Base-by-base conservation (phyloP, 2,113 vertebrate genomes). In the Paedocypris sp. region DNA sequence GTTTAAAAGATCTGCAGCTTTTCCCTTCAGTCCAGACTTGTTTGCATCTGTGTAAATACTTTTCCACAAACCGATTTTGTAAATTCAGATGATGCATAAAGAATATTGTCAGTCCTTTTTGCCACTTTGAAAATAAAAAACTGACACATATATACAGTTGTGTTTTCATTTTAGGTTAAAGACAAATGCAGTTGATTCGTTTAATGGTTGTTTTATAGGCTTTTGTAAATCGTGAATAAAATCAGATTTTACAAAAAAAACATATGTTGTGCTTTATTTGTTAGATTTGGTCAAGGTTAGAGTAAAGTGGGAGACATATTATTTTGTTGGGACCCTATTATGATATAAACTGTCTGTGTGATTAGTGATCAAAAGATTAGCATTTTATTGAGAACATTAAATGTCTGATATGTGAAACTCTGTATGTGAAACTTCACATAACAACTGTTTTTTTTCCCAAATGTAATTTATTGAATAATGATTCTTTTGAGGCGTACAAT, bases 221-320 rank as follows among this genome's bases (percentile, higher is more conserved):
- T 86, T 86, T 87, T 87, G 80, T 87, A 85, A 86, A 85, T 85
- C 82, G 82, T 85, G 81, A 87, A 87, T 84, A 86, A 87, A 85
- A 75, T 78, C 78, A 82, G 76, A 84, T 82, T 86, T 86, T 85
- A 80, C 80, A 85, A 82, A 78, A 82, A 39, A 48, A 13, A 63
- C 16, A 12, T 42, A 1, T 23, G 47, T 41, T 25, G 6, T 47
- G 9, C 16, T 50, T 6, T 20, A 19, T 50, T 19, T 41, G 16
- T 41, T 41, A 6, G 16, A 9, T 41, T 41, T 19, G 6, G 7
- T 45, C 8, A 46, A 13, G 22, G 5, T 13, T 1, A 2, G 6
- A 13, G 6, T 13, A 15, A 13, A 46, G 7, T 46, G n/a, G n/a
- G n/a, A n/a, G n/a, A n/a, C n/a, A n/a, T n/a, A n/a, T n/a, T n/a